Evolutionary conservation across 1,140 invertebrate species (phyloP).

Genomic region (Asobara japonica): DNA sequence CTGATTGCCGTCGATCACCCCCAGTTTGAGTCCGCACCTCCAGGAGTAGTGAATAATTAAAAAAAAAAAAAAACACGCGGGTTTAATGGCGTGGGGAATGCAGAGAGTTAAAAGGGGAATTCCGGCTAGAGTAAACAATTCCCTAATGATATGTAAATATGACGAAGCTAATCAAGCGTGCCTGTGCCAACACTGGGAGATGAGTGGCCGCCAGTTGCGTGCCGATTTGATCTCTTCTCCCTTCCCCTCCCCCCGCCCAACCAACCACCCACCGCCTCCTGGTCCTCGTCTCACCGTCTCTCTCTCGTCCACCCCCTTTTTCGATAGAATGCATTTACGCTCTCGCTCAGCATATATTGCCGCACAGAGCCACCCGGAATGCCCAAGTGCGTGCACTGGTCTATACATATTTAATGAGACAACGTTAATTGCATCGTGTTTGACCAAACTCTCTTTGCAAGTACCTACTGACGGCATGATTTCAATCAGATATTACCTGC

Average conservation of each 20-base stretch:
- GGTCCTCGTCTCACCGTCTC: too few relatives aligned
- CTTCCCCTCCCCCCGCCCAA: too few relatives aligned
- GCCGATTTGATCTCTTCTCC: not conserved
- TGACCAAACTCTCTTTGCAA: constrained; percentile 49
- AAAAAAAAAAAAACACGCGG: not conserved
- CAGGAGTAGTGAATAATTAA: not conserved
- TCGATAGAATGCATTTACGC: constrained; percentile 56
- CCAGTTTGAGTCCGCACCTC: not conserved
- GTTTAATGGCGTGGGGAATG: not conserved
- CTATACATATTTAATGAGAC: constrained; percentile 63
- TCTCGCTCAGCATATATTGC: not conserved
- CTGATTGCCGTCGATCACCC: too few relatives aligned
- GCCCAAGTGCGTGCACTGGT: constrained; percentile 13
- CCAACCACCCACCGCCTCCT: too few relatives aligned
- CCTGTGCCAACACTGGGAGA: constrained; percentile 63
- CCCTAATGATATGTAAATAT: constrained; percentile 67
- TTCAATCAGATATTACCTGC: constrained; percentile 35
- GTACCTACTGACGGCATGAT: constrained; percentile 32
- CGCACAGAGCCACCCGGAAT: constrained; percentile 6
- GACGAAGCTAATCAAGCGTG: constrained; percentile 64
- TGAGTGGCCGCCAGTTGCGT: constrained; percentile 41
- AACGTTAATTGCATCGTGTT: constrained; percentile 62
- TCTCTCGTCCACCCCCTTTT: constrained; percentile 36
- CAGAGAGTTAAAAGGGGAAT: constrained; percentile 34
- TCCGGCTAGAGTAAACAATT: constrained; percentile 60